Evolutionary conservation across 1,140 invertebrate genomes (phyloP).

Genomic region (Hermetia illucens): DNA sequence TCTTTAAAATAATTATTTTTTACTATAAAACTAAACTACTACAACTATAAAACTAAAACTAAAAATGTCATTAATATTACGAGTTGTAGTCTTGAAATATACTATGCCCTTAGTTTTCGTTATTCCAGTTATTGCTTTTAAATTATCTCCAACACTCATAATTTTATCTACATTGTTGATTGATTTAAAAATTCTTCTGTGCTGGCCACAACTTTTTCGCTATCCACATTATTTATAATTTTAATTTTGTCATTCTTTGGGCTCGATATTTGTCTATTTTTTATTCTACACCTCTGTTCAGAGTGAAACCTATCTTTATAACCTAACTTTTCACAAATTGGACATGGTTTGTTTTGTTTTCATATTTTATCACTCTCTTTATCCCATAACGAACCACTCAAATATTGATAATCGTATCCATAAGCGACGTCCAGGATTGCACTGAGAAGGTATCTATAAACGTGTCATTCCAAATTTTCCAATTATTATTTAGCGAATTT

Average conservation of each 20-base stretch:
- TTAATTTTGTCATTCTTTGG: constrained; percentile 9
- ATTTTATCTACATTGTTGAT: constrained; percentile 19
- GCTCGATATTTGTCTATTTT: constrained; percentile 11
- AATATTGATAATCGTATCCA: too few relatives aligned
- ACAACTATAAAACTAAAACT: constrained; percentile 18
- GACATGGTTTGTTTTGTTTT: constrained; percentile 12
- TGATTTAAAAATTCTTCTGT: constrained; percentile 18
- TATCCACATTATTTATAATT: constrained; percentile 15
- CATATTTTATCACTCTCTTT: too few relatives aligned
- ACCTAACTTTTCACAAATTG: constrained; percentile 15
- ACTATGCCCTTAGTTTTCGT: constrained; percentile 12
- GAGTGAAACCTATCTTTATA: constrained; percentile 15
- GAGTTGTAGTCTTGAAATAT: constrained; percentile 13
- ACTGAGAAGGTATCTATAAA: too few relatives aligned
- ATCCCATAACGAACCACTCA: too few relatives aligned
- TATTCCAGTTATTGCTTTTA: constrained; percentile 19
- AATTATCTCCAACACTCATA: constrained; percentile 14
- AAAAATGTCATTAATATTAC: constrained; percentile 15
- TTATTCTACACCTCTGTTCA: constrained; percentile 18
- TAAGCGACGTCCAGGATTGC: too few relatives aligned
- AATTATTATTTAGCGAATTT: too few relatives aligned
- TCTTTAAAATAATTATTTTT: too few relatives aligned
- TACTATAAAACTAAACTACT: too few relatives aligned
- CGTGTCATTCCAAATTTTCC: too few relatives aligned
- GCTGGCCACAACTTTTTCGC: constrained; percentile 11